Conservation (phyloP, 1,140 invertebrate species). For the Heliconius hermathena region DNA sequence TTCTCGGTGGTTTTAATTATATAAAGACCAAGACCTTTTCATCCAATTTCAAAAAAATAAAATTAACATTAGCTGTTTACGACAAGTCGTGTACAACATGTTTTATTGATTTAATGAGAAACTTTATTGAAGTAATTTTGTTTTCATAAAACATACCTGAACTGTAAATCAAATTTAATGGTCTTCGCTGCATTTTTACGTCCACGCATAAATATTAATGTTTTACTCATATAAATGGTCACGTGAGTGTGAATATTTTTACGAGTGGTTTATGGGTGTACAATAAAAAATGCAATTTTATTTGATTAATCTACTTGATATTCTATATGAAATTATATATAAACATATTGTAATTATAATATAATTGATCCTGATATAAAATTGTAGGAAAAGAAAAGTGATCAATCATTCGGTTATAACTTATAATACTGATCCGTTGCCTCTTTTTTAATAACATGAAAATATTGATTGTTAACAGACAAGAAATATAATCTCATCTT, state of each 20-base stretch:
- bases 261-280: conserved; percentile 2
- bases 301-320: background rate
- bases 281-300: background rate
- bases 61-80: background rate
- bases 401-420: too few relatives aligned
- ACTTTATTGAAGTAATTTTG: conserved; percentile 45
- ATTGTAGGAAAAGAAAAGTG: too few relatives aligned
- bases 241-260: conserved; percentile 26
- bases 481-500: too few relatives aligned
- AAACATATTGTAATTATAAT: too few relatives aligned
- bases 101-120: conserved; percentile 41
- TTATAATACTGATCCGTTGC: too few relatives aligned
- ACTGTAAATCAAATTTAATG: conserved; percentile 48
- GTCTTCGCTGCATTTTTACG: conserved; percentile 33
- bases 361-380: too few relatives aligned
- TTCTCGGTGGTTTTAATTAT: too few relatives aligned
- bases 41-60: too few relatives aligned
- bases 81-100: conserved; percentile 25
- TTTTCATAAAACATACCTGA: conserved; percentile 43
- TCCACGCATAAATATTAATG: conserved; percentile 34
- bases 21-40: too few relatives aligned
- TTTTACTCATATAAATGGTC: conserved; percentile 19
- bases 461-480: too few relatives aligned
- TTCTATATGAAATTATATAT: background rate
- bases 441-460: too few relatives aligned